These are phyloP conservation scores for Papilio polyxenes DNA, from an alignment of 1,140 invertebrate genomes.

Conservation along the genomic window DNA sequence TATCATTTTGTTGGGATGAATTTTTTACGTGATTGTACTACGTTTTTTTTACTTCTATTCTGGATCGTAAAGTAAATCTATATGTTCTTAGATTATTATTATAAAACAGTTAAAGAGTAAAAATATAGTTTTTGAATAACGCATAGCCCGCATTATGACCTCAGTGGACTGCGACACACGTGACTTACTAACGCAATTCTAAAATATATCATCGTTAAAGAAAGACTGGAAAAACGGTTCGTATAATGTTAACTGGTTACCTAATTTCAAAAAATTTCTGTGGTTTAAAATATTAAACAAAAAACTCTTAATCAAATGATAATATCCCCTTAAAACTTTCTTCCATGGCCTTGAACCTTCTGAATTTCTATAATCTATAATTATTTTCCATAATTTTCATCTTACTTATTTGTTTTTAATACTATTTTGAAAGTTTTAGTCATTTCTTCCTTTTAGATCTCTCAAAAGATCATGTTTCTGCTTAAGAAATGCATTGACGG, in stretches of 20 bases:
- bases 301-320: not conserved
- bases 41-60: not conserved
- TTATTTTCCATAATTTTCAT: not conserved
- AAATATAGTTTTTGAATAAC: constrained; percentile 56
- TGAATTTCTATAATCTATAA: not conserved
- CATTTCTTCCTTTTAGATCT: not conserved
- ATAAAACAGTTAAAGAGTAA: not conserved
- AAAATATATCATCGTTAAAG: constrained; percentile 67
- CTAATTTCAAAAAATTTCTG: not conserved
- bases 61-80: not conserved
- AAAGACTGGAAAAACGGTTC: constrained; percentile 55
- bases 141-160: constrained; percentile 49
- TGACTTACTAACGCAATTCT: constrained; percentile 66
- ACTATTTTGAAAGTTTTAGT: not conserved
- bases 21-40: not conserved
- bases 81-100: not conserved
- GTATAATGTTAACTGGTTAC: constrained; percentile 43
- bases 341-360: too few species aligned
- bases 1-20: not conserved
- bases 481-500: not conserved
- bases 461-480: not conserved
- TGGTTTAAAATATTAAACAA: not conserved
- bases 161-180: constrained; percentile 58
- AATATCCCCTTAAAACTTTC: not conserved
- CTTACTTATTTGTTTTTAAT: not conserved